Evolutionary conservation across 2,888 invertebrate species (phyloP).

Genomic region (Meandrusa payeni): DNA sequence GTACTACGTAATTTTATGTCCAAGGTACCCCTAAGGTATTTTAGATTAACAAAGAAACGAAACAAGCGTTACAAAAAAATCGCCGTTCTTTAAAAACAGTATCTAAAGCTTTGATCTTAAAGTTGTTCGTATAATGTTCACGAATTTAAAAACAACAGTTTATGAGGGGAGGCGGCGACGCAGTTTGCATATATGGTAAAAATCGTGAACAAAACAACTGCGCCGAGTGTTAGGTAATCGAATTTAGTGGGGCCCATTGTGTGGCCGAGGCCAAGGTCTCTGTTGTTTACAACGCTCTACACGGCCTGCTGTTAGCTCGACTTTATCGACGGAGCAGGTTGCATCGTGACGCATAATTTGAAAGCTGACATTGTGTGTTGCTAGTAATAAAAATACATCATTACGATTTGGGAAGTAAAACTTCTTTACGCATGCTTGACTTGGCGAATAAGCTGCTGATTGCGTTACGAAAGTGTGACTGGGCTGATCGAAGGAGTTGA

Average conservation of each 20-base stretch:
- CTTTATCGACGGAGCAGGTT: conserved; percentile 18
- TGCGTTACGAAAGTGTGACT: no score
- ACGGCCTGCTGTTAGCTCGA: conserved; percentile 25
- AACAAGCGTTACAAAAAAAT: no score
- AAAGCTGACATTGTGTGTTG: no score
- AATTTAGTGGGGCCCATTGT: conserved; percentile 74
- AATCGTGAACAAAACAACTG: conserved; percentile 67
- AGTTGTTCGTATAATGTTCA: conserved; percentile 20
- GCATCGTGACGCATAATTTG: no score
- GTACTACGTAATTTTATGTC: background rate
- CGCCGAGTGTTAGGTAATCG: conserved; percentile 61
- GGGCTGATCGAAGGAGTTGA: no score
- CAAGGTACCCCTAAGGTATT: conserved; percentile 3
- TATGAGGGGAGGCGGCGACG: conserved; percentile 26
- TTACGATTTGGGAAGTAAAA: no score
- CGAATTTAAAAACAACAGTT: conserved; percentile 21
- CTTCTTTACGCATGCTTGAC: no score
- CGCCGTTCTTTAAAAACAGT: background rate
- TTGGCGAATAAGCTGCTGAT: no score
- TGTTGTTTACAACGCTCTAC: conserved; percentile 67
- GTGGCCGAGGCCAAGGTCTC: conserved; percentile 68
- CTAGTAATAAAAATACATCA: no score
- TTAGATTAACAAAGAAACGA: conserved; percentile 13
- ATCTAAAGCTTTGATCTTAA: conserved; percentile 23
- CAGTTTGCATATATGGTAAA: conserved; percentile 44